Percentiles rank a stretch among this genome's conserved stretches.
phyloP scores from a whole-genome alignment of 2,888 invertebrate genomes.

The Pogonocherus hispidulus region DNA sequence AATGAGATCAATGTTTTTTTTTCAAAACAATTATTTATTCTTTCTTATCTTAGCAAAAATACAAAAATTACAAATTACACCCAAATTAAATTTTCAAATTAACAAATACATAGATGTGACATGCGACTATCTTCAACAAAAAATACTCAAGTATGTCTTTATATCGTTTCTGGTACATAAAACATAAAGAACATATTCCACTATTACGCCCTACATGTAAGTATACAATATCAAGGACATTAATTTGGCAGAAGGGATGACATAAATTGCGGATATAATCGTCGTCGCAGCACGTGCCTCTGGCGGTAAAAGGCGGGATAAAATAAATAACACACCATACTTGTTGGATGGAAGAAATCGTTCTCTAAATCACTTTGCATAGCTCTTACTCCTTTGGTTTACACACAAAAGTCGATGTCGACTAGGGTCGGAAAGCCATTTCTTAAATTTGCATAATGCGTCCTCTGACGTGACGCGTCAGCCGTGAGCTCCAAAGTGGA shows the following conservation, averaged over 20 bases:
- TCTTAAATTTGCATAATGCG: conserved; percentile 38
- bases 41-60: no score
- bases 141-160: no score
- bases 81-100: no score
- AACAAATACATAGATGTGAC: no score
- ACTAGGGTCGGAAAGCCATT: conserved; percentile 25
- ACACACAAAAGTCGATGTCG: conserved; percentile 34
- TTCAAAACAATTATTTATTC: no score
- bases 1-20: no score
- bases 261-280: not conserved
- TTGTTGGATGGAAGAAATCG: conserved; percentile 22
- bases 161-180: no score
- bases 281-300: not conserved
- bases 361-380: conserved; percentile 27
- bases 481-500: conserved; percentile 33
- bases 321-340: conserved; percentile 16
- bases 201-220: no score
- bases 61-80: no score
- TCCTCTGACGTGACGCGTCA: conserved; percentile 30
- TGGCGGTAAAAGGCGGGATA: not conserved
- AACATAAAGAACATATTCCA: no score
- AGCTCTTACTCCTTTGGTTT: conserved; percentile 25
- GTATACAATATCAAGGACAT: no score
- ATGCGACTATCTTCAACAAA: no score
- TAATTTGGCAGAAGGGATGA: not conserved